Evolutionary conservation across 2,888 invertebrate genomes (phyloP).

Genomic region (Hecatera dysodea): DNA sequence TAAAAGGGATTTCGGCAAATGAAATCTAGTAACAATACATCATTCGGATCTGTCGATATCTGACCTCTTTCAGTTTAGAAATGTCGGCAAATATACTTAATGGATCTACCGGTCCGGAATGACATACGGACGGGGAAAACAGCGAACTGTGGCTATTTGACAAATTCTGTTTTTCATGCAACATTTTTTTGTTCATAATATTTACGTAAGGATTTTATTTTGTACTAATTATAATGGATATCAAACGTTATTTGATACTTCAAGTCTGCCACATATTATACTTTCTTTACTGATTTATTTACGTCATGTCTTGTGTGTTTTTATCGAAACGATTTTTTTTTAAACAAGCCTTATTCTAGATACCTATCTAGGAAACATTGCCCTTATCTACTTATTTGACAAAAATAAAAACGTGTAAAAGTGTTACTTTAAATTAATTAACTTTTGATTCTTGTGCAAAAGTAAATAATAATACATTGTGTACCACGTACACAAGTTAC

Average conservation of each 20-base stretch:
- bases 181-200: not conserved
- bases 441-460: too few relatives aligned
- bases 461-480: too few relatives aligned
- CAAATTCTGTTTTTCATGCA: not conserved
- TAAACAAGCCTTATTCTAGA: too few relatives aligned
- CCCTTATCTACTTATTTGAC: not conserved
- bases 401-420: not conserved
- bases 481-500: too few relatives aligned
- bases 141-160: not conserved
- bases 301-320: too few relatives aligned
- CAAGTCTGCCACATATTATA: too few relatives aligned
- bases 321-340: too few relatives aligned
- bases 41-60: slow-evolving; percentile 83
- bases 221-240: too few relatives aligned
- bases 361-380: not conserved
- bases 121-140: slow-evolving; percentile 63
- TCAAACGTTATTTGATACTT: too few relatives aligned
- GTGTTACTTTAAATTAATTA: too few relatives aligned
- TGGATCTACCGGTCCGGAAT: slow-evolving; percentile 73
- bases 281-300: too few relatives aligned
- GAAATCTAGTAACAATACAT: slow-evolving; percentile 84
- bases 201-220: not conserved
- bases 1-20: slow-evolving; percentile 68
- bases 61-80: slow-evolving; percentile 79
- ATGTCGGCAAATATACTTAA: slow-evolving; percentile 86